Evolutionary conservation across 1,140 invertebrate species (phyloP).

Genomic region (Rhyzopertha dominica): DNA sequence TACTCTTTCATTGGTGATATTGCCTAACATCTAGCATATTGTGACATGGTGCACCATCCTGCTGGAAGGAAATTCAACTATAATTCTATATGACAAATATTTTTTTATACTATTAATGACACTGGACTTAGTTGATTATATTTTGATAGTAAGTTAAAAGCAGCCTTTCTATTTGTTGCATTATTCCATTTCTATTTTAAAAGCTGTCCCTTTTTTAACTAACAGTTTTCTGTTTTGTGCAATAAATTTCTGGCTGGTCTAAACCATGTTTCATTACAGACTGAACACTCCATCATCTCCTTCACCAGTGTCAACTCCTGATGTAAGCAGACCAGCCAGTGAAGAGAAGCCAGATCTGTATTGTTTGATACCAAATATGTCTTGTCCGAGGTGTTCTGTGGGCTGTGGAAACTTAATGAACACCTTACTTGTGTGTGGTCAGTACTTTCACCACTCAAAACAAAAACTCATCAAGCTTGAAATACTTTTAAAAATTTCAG

Average conservation of each 20-base stretch:
- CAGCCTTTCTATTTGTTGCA: no score
- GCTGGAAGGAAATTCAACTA: no score
- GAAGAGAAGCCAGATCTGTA: constrained; percentile 54
- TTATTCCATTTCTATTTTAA: no score
- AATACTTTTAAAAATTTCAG: constrained; percentile 45
- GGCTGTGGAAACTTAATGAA: constrained; percentile 66
- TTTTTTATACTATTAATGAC: no score
- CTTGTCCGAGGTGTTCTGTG: constrained; percentile 64
- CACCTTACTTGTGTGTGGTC: constrained; percentile 68
- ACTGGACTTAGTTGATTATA: no score
- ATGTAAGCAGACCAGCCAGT: constrained; percentile 37
- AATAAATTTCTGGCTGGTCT: constrained; percentile 8
- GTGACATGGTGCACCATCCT: no score
- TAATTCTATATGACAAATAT: no score
- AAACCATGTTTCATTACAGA: constrained; percentile 45
- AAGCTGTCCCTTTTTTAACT: no score
- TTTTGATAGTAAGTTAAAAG: no score
- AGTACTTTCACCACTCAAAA: constrained; percentile 29
- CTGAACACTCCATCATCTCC: constrained; percentile 49
- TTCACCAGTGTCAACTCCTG: constrained; percentile 41
- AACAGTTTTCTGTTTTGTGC: neutral
- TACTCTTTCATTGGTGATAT: no score
- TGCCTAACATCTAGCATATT: no score
- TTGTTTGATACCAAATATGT: constrained; percentile 62
- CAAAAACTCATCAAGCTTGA: neutral